Evolutionary conservation across 1,140 invertebrate genomes (phyloP).

Genomic region (Brachionus plicatilis): DNA sequence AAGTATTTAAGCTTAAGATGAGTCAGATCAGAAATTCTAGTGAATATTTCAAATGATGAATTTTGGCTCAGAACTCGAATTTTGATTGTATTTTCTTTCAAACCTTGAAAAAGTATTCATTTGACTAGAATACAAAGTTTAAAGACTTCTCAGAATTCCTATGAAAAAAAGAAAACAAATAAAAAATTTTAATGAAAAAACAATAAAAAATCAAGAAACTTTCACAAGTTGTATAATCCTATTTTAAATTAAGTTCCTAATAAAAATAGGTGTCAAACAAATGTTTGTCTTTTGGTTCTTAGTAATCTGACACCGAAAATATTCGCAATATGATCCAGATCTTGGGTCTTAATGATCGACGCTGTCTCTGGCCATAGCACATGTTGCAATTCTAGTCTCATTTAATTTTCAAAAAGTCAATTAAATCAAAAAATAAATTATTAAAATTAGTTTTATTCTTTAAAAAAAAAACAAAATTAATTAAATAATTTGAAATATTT

Average conservation of each 20-base stretch:
- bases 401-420: neutral
- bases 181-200: neutral
- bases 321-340: neutral
- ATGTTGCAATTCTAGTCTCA: too few relatives aligned
- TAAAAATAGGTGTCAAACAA: neutral
- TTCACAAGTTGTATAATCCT: neutral
- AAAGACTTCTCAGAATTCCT: neutral
- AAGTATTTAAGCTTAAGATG: too few relatives aligned
- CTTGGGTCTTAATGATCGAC: neutral
- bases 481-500: constrained; percentile 24
- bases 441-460: neutral
- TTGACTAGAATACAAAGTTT: neutral
- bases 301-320: neutral
- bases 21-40: neutral
- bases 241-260: neutral
- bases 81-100: neutral
- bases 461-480: neutral
- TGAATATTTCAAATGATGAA: neutral
- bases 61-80: neutral
- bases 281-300: neutral
- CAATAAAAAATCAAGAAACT: neutral
- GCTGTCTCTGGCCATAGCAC: too few relatives aligned
- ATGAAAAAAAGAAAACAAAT: neutral
- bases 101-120: neutral
- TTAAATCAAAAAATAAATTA: neutral